Conservation (phyloP, 2,888 invertebrate genomes). For the Caenorhabditis virilis region DNA sequence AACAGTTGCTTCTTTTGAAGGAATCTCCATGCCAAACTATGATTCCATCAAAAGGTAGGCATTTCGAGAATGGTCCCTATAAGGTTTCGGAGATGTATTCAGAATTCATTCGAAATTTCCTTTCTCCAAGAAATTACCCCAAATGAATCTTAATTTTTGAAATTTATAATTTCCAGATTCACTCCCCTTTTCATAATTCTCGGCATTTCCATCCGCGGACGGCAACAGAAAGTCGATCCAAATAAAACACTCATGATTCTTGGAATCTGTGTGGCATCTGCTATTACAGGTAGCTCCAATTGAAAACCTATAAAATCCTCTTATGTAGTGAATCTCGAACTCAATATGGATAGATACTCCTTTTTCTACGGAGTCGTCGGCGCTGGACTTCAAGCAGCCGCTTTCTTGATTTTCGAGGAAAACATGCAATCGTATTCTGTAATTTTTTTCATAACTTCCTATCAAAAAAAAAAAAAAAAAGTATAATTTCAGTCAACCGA, state of each 20-base stretch:
- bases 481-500: slow-evolving; percentile 49
- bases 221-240: slow-evolving; percentile 29
- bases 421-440: slow-evolving; percentile 34
- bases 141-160: no score
- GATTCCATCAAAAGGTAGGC: slow-evolving; percentile 72
- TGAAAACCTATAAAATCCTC: neutral
- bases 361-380: slow-evolving; percentile 58
- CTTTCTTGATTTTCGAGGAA: slow-evolving; percentile 45
- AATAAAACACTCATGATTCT: slow-evolving; percentile 30
- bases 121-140: neutral
- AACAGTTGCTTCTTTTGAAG: slow-evolving; percentile 72
- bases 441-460: neutral
- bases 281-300: slow-evolving; percentile 39
- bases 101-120: neutral
- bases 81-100: neutral
- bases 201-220: slow-evolving; percentile 20
- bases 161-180: no score
- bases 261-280: slow-evolving; percentile 45
- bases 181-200: slow-evolving; percentile 41
- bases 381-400: slow-evolving; percentile 48
- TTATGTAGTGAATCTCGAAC: slow-evolving; percentile 57
- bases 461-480: neutral
- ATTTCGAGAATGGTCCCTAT: slow-evolving; percentile 49
- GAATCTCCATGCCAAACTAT: slow-evolving; percentile 73
- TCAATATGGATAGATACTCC: slow-evolving; percentile 59